Evolutionary conservation across 1,140 invertebrate species (phyloP).

Genomic region (Metopolophium dirhodum): DNA sequence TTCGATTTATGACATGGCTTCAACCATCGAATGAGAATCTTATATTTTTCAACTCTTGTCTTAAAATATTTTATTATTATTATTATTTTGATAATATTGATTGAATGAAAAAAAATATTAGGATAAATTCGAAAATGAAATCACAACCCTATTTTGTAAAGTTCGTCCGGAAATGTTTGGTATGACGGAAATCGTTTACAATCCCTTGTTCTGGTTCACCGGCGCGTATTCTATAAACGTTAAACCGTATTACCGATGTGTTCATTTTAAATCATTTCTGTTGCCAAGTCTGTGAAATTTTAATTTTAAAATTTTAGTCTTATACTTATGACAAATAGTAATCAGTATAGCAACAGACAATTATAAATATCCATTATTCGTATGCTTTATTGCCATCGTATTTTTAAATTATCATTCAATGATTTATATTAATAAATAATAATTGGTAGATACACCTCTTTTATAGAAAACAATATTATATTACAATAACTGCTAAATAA

Average conservation of each 20-base stretch:
- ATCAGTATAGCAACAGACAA: not conserved
- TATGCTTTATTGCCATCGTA: not conserved
- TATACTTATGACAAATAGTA: not conserved
- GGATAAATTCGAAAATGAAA: not conserved
- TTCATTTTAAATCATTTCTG: conserved; percentile 25
- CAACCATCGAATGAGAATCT: not conserved
- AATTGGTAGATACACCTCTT: not conserved
- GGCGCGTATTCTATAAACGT: conserved; percentile 19
- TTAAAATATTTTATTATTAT: not conserved
- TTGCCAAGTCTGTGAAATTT: conserved; percentile 22
- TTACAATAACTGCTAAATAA: not conserved
- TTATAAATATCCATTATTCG: not conserved
- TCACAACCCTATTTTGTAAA: not conserved
- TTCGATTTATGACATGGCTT: not conserved
- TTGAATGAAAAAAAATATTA: not conserved
- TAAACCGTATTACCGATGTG: conserved; percentile 3
- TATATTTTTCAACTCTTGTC: not conserved
- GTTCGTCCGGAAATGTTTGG: not conserved
- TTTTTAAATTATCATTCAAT: not conserved
- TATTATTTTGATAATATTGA: not conserved
- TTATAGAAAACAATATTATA: not conserved
- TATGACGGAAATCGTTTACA: conserved; percentile 10
- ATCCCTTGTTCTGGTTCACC: not conserved
- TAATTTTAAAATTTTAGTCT: conserved; percentile 1
- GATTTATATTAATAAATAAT: not conserved